These are phyloP conservation scores for Ramazzottius varieornatus DNA, from an alignment of 2,888 invertebrate genomes.

Conservation along the genomic window DNA sequence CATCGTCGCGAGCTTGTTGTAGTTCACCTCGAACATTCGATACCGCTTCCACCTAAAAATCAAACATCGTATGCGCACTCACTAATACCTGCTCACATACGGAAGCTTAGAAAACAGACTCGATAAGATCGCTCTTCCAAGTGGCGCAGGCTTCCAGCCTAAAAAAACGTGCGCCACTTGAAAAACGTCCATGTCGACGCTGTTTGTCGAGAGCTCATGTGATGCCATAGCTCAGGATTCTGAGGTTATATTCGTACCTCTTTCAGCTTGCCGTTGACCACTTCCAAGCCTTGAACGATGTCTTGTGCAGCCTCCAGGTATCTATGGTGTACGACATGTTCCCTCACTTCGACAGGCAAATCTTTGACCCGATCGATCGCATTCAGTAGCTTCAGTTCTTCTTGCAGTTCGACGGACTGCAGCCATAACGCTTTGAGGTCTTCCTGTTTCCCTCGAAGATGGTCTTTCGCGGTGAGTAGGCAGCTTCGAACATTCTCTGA, in stretches of 20 bases:
- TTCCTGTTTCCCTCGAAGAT: neutral
- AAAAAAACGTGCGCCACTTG: no score
- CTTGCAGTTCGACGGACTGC: conserved; percentile 1
- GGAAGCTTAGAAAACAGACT: no score
- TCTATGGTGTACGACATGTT: neutral
- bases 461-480: neutral
- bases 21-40: neutral
- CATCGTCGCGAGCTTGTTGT: neutral
- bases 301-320: neutral
- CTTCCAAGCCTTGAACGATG: neutral
- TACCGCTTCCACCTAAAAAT: neutral
- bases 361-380: neutral
- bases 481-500: neutral
- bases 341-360: neutral
- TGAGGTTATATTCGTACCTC: no score
- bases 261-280: neutral
- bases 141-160: no score
- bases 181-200: no score
- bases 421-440: neutral
- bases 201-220: no score
- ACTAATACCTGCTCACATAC: no score
- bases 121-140: no score
- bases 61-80: no score
- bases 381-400: neutral
- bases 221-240: no score